A percentile compares a stretch with the other conserved stretches of the same genome.
phyloP scores from a whole-genome alignment of 53 echinoderm and acorn worm species.

The Glandiceps talaboti region DNA sequence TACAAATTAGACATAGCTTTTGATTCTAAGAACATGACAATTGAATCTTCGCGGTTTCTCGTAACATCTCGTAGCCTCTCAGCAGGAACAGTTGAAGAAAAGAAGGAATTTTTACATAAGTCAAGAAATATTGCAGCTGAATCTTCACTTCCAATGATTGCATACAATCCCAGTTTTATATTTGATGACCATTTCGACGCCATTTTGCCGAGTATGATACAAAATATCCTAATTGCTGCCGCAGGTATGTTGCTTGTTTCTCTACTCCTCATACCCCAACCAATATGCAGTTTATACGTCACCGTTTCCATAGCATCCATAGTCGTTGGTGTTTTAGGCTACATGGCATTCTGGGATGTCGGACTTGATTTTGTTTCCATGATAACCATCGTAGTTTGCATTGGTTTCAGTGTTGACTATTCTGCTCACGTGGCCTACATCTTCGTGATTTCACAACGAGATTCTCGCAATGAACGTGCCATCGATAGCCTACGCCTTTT shows the following conservation, averaged over 20 bases:
- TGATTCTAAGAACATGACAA: not conserved
- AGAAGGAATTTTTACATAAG: conserved; percentile 50
- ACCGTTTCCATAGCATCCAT: not conserved
- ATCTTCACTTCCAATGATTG: conserved; percentile 22
- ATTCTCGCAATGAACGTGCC: not conserved
- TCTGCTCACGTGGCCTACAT: not conserved
- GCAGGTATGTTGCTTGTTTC: conserved; percentile 7
- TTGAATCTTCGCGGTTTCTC: conserved; percentile 28
- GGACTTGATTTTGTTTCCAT: not conserved
- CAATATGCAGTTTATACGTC: not conserved
- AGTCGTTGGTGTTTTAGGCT: not conserved
- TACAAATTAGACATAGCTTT: conserved; percentile 26
- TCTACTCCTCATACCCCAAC: not conserved
- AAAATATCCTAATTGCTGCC: conserved; percentile 33
- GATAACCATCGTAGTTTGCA: not conserved
- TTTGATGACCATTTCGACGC: conserved; percentile 35
- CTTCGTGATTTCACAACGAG: not conserved
- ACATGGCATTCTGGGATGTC: not conserved
- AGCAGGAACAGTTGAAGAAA: conserved; percentile 21
- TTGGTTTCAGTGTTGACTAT: not conserved
- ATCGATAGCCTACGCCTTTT: not conserved
- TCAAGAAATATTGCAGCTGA: conserved; percentile 16
- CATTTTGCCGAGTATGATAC: conserved; percentile 35
- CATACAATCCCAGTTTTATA: conserved; percentile 35
- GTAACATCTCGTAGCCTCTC: conserved; percentile 12